phyloP scores from a whole-genome alignment of 2,113 vertebrate genomes.

The Ammospiza caudacuta region DNA sequence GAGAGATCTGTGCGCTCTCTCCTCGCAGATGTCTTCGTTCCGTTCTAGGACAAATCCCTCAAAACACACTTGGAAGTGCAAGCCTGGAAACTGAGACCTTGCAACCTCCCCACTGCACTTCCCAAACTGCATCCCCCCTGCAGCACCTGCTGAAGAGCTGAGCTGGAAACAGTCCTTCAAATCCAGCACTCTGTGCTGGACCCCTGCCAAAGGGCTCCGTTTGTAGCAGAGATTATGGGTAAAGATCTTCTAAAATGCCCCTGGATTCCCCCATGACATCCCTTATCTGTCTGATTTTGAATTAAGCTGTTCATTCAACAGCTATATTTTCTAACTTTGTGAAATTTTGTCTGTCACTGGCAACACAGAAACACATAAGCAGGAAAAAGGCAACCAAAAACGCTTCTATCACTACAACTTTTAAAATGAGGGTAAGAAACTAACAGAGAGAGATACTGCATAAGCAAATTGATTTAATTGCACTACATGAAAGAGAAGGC shows the following conservation, averaged over 20 bases:
- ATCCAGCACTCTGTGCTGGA: neutral
- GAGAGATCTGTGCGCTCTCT: accelerated
- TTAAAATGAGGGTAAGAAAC: neutral
- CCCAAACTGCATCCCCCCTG: neutral
- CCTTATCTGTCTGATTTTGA: neutral
- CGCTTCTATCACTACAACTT: neutral
- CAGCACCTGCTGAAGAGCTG: accelerated
- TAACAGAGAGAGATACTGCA: neutral
- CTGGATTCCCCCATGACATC: too few relatives aligned
- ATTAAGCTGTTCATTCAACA: neutral
- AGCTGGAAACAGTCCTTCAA: neutral
- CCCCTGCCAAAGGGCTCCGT: accelerated
- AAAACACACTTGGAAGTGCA: neutral
- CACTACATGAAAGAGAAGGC: neutral
- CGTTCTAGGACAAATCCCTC: neutral
- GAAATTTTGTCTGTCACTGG: neutral
- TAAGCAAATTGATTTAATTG: conserved; percentile 8
- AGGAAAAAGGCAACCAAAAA: neutral
- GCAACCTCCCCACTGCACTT: accelerated
- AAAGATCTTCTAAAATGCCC: neutral
- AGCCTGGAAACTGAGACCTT: neutral
- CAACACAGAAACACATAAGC: neutral
- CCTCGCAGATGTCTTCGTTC: accelerated
- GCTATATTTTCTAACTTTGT: neutral
- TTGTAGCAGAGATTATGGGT: neutral